Percentiles rank a stretch among this genome's conserved stretches.
Conservation (phyloP, 37 sponge, comb jelly and placozoan genomes). For the Aphrocallistes beatrix region DNA sequence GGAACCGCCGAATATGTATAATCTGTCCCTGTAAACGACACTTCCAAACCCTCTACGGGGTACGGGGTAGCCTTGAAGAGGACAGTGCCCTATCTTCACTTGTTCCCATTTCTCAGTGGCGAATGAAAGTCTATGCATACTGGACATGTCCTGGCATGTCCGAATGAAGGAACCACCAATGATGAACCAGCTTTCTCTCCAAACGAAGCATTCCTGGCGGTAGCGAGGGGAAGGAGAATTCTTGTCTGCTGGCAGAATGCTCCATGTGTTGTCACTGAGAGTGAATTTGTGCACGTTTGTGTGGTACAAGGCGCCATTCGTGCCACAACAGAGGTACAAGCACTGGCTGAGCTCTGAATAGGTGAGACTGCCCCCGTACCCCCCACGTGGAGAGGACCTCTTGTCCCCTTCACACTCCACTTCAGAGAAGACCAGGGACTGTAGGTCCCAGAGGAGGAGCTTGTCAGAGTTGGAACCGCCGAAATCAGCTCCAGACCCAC, state of each 20-base stretch:
- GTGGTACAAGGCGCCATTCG: background rate
- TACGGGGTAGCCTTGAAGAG: background rate
- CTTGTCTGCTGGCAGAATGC: background rate
- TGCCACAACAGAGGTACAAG: background rate
- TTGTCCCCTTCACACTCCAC: background rate
- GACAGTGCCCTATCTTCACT: background rate
- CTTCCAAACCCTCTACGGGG: background rate
- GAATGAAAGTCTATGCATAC: background rate
- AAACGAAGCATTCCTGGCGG: background rate
- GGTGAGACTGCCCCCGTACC: background rate
- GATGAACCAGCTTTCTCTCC: background rate
- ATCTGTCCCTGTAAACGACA: background rate
- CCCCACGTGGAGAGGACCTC: background rate
- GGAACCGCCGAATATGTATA: background rate
- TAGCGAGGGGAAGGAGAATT: background rate
- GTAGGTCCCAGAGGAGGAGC: background rate
- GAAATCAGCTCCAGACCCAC: slow-evolving; percentile 1
- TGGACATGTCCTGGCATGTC: background rate
- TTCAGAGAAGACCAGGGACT: background rate
- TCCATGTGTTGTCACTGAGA: background rate
- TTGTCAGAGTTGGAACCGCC: background rate
- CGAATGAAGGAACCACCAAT: background rate
- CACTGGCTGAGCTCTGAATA: background rate
- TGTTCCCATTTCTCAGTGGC: background rate
- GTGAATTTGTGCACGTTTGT: background rate